Evolutionary conservation across 2,888 invertebrate genomes (phyloP), one percentile per base, ranked within the genome.

Genomic region (Autographa pulchrina): DNA sequence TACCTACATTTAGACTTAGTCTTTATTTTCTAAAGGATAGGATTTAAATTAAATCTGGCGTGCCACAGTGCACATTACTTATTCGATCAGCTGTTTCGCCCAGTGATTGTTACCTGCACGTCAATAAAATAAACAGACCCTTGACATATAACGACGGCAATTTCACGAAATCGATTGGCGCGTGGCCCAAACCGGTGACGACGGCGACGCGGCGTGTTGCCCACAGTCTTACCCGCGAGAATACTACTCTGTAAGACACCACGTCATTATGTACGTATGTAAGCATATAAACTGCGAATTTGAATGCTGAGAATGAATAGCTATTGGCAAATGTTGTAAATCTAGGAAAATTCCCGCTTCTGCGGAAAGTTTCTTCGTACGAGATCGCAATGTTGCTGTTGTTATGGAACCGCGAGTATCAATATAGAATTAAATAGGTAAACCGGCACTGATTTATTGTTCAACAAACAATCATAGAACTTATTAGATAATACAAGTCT

Each of bases 81-180:
- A 62, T 62, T 18, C 35, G 58, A 59, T 61, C 7, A 48, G n/a
- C n/a, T 13, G 64, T 77, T 65, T 43, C 54, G n/a, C 63, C 31
- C 16, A 35, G 56, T 25, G 48, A 64, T 56, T 52, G 54, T 63
- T 62, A 73, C 70, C 59, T 71, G 60, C 43, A 25, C 56, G 63
- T 58, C 56, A 62, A 62, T 72, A 52, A 65, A 77, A 80, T 74
- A 82, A 86, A 84, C 81, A 83, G 75, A 86, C 87, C 89, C 87
- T 89, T 90, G 84, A 77, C 73, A 72, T 56, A 67, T 52, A 72
- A 70, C 71, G 69, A 64, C 77, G 79, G 81, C 82, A 85, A 86
- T 78, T 89, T 87, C 82, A 86, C 80, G 82, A 87, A 87, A 91
- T 90, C 88, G 89, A 89, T 92, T 92, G 92, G 92, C 90, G 80